Conservation (phyloP, 2,113 vertebrate species). For the Trochalopteron elliotii region DNA sequence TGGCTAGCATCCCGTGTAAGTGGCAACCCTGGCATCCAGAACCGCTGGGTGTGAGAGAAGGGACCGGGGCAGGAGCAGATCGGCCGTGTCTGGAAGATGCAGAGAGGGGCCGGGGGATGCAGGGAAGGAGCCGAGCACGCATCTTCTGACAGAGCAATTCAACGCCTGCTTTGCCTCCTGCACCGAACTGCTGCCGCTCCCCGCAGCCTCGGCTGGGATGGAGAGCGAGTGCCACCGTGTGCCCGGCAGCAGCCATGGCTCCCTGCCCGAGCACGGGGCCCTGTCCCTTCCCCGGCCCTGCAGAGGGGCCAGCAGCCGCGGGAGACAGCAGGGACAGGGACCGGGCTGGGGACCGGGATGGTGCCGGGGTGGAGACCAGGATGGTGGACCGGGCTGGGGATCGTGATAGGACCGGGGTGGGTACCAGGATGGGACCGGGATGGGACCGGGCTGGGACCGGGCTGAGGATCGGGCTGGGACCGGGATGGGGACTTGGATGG, state of each 20-base stretch:
- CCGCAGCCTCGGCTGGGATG: background rate
- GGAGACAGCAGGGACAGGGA: background rate
- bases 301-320: rapidly evolving
- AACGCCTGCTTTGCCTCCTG: rapidly evolving
- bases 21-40: background rate
- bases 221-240: constrained; percentile 52
- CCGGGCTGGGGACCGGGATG: background rate
- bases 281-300: background rate
- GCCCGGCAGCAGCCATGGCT: background rate
- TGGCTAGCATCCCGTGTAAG: rapidly evolving
- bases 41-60: background rate
- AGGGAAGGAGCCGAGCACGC: rapidly evolving
- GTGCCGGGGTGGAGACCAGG: too few relatives aligned
- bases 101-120: background rate
- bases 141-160: rapidly evolving
- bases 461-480: too few relatives aligned
- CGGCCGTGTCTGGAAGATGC: background rate
- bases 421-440: too few relatives aligned
- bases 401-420: too few relatives aligned
- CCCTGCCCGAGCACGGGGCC: background rate
- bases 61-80: background rate
- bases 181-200: background rate
- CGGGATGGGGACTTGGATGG: background rate
- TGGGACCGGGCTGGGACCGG: too few relatives aligned
- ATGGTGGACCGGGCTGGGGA: too few relatives aligned